phyloP scores from a whole-genome alignment of 2,113 vertebrate species.

The Protomyctophum bolini region DNA sequence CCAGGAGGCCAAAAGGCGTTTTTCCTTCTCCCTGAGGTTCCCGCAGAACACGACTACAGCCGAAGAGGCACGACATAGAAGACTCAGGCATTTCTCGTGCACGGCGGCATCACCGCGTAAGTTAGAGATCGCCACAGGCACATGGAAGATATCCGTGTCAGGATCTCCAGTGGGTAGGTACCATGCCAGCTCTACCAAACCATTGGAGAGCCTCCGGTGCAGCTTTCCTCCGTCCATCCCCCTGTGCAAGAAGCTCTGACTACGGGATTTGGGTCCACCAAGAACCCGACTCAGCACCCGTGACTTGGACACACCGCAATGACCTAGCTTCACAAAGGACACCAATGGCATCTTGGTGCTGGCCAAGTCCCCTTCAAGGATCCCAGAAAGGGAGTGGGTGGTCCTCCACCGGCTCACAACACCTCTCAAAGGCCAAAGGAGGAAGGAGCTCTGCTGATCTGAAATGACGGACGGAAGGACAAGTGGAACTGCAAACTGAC shows the following conservation, averaged over 20 bases:
- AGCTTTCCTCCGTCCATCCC: conserved; percentile 63
- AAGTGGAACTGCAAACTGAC: conserved; percentile 81
- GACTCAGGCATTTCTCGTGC: conserved; percentile 65
- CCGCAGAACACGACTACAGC: conserved; percentile 79
- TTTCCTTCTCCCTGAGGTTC: conserved; percentile 70
- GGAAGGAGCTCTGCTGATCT: conserved; percentile 63
- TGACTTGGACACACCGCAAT: conserved; percentile 80
- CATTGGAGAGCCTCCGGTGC: conserved; percentile 76
- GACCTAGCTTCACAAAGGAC: conserved; percentile 80
- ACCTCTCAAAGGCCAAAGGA: conserved; percentile 77
- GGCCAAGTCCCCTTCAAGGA: conserved; percentile 62
- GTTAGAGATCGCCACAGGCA: conserved; percentile 77
- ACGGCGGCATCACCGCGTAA: conserved; percentile 74
- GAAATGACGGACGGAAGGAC: conserved; percentile 76
- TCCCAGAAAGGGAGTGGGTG: conserved; percentile 24
- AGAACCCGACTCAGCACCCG: conserved; percentile 77
- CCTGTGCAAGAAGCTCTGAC: conserved; percentile 75
- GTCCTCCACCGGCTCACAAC: conserved; percentile 62
- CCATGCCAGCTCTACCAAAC: conserved; percentile 82
- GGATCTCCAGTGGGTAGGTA: conserved; percentile 70
- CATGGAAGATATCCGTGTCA: conserved; percentile 52
- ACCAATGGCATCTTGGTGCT: conserved; percentile 75
- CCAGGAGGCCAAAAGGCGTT: conserved; percentile 67
- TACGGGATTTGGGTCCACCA: conserved; percentile 43
- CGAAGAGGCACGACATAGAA: conserved; percentile 79